These are phyloP conservation scores for Melanitta fusca DNA, from an alignment of 2,797 vertebrate genomes.

Conservation along the genomic window DNA sequence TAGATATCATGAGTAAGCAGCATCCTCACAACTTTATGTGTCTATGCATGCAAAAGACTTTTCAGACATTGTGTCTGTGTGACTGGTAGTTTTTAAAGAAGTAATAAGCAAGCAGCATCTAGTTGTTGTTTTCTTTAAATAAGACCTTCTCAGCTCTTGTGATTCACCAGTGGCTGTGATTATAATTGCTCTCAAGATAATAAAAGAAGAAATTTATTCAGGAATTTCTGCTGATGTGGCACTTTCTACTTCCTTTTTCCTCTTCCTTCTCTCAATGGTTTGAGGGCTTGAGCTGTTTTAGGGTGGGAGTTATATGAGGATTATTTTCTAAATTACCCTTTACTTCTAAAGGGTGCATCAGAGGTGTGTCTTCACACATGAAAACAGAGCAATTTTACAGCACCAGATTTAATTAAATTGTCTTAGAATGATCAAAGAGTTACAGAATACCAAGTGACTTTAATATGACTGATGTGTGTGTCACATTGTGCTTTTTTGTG, in stretches of 20 bases:
- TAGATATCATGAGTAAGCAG: not conserved
- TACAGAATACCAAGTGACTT: slow-evolving; percentile 8
- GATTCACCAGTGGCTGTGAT: not conserved
- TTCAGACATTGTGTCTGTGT: not conserved
- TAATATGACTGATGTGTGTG: not conserved
- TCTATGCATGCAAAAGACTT: not conserved
- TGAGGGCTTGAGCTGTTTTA: not conserved
- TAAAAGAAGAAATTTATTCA: not conserved
- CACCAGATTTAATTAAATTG: slow-evolving; percentile 7
- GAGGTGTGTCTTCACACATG: not conserved
- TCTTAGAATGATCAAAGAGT: slow-evolving; percentile 27
- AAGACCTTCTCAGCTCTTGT: not conserved
- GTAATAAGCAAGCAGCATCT: not conserved
- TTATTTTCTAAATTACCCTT: not conserved
- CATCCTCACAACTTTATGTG: not conserved
- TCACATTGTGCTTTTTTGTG: not conserved
- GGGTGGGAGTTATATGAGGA: not conserved
- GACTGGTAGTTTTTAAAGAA: not conserved
- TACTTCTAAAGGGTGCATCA: not conserved
- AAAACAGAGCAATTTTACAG: not conserved
- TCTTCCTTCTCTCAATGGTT: not conserved
- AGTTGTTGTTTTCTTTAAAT: not conserved
- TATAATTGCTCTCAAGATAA: not conserved
- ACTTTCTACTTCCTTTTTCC: not conserved
- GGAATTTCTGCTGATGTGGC: not conserved